phyloP scores from a whole-genome alignment of 2,888 invertebrate species.

The Syrphus vitripennis region DNA sequence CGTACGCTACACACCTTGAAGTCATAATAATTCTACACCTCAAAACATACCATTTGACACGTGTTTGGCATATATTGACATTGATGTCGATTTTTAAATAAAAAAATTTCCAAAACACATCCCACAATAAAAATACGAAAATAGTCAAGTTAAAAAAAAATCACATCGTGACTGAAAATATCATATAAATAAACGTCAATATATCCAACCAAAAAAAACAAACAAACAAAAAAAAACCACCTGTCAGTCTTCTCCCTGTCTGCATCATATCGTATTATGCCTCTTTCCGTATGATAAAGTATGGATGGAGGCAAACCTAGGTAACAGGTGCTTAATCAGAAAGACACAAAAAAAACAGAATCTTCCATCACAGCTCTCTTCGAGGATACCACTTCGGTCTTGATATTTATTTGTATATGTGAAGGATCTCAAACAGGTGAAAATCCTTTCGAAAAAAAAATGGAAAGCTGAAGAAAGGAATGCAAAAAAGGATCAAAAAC shows the following conservation, averaged over 20 bases:
- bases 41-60: conserved; percentile 13
- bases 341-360: conserved; percentile 21
- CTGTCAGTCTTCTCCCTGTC: conserved; percentile 52
- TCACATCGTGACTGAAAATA: not conserved
- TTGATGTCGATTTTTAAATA: conserved; percentile 41
- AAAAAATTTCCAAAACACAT: conserved; percentile 51
- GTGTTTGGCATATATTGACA: not conserved
- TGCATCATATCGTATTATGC: not conserved
- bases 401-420: not conserved
- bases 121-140: conserved; percentile 23
- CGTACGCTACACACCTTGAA: not conserved
- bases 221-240: conserved; percentile 50
- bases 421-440: not conserved
- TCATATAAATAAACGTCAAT: conserved; percentile 39
- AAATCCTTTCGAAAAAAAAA: not conserved
- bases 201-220: conserved; percentile 6
- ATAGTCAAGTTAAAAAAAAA: not conserved
- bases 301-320: conserved; percentile 56
- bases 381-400: not conserved
- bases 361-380: not conserved
- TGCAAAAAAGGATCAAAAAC: not conserved
- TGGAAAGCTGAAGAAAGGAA: not conserved
- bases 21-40: conserved; percentile 41
- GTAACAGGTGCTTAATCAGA: conserved; percentile 62
- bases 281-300: conserved; percentile 53